Evolutionary conservation across 1,140 invertebrate species (phyloP), one percentile per base, ranked within the genome.

Genomic region (Agrypnia vestita): DNA sequence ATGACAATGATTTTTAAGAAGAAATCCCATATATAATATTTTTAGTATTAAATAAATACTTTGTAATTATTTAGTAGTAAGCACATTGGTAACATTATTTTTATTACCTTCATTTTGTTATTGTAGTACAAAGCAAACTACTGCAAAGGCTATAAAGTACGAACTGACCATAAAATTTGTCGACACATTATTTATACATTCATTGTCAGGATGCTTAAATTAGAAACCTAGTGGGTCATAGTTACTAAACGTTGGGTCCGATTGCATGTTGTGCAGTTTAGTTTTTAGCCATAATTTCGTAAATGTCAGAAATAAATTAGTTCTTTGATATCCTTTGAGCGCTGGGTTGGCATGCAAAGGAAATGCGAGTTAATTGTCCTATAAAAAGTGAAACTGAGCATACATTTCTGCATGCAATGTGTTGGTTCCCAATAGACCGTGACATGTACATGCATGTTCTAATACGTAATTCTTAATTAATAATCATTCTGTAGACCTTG

Each of bases 391-490:
- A 35, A 35, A 35, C 25, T 35, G 25, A 35, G 6, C 25, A 35
- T 6, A 35, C 35, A 43, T 21, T 64, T 59, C 55, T 44, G 61
- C 61, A 64, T 64, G 61, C 61, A 43, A 64, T 17, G 25, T 35
- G 25, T 35, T 35, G 61, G 21, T 7, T 19, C 19, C n/a, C 61
- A 64, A 64, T 64, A 25, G 25, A 64, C 61, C 61, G 35, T 64
- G 61, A 64, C 61, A 0, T 81, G 43, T 51, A 85, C 86, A 85
- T 84, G 87, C 87, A 84, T 87, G 87, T 79, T 21, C 1, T 56
- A 15, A 19, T 88, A n/a, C n/a, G n/a, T n/a, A n/a, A n/a, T n/a
- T n/a, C n/a, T n/a, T n/a, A 88, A 82, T 88, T 85, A 53, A 84
- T 75, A 3, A 6, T 35, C 6, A 35, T 35, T 35, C 6, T 35